Base-by-base conservation (phyloP, 2,888 invertebrate genomes). In the Agrochola litura region DNA sequence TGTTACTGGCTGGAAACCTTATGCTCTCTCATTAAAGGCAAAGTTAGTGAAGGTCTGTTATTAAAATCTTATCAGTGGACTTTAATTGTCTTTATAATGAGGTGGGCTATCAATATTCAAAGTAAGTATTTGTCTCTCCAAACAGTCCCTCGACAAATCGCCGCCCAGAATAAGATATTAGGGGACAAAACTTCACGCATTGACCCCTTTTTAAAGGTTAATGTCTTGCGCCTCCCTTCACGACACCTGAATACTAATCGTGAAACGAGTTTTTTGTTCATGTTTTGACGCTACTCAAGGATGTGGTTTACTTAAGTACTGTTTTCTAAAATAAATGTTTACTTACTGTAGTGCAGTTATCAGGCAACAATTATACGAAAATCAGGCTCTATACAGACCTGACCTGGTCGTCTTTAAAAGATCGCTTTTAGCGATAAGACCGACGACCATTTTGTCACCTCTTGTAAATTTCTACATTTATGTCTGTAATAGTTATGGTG, bases 181-280 rank as follows among this genome's bases (percentile, higher is more conserved):
- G 95, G 95, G 95, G 94, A 92, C 92, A 93, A 88, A 94, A 96
- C 93, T 96, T 95, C 93, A 95, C 95, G 94, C 95, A 94, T 94
- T 94, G 96, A 96, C 95, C 96, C 95, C 95, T 96, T 96, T 96
- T 96, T 94, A 96, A 95, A 95, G 95, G 95, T 96, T 95, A 96
- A 96, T 95, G 94, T 93, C 92, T 93, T 91, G 91, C 91, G 93
- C 91, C 92, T 90, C 91, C 90, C 91, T 87, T 85, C 86, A 85
- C 92, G 90, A 92, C 92, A 94, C 94, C 94, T 93, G 96, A 94
- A 96, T 96, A 95, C 95, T 94, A 95, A 96, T 93, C 52, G 25
- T 52, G 54, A 65, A 58, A 54, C 68, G 67, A 66, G 63, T 73
- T 81, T 83, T 84, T 77, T 70, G 81, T 77, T 77, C 52, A 77